Base-by-base conservation (phyloP, 2,888 invertebrate genomes). In the Alcis repandata region DNA sequence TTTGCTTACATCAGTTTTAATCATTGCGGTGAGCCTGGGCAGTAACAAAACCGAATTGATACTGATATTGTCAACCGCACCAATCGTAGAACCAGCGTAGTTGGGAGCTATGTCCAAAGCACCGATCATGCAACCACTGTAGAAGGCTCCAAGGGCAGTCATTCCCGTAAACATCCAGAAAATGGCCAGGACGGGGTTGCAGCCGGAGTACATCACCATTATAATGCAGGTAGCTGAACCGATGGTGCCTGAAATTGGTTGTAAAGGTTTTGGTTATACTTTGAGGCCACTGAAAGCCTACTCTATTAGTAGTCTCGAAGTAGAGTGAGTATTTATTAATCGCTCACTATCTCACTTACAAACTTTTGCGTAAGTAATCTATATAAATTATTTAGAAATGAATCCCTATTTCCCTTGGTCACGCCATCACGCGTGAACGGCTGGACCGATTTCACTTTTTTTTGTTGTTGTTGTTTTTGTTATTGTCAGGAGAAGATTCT, bases 61-160 rank as follows among this genome's bases (percentile, higher is more conserved):
- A 6, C 53, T 58, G 13, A 70, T 41, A 46, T 63, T 70, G 32
- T 67, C 64, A 2, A 63, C 49, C 0, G 65, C 32, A 0, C 93
- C 94, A 89, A 94, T 94, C 17, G 92, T 74, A 1, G 91, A 89
- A 6, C 94, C 94, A 0, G 94, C 91, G 74, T 87, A 94, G 73
- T 94, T 94, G 1, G 93, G 91, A 27, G 92, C 87, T 27, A 94
- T 77, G 75, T 94, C 94, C 41, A 94, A 77, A 1, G 91, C 88
- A 72, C 94, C 94, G 8, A 94, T 92, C 75, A 94, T 91, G 84
- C 94, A 87, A 20, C 93, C 93, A 59, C 94, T 92, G 78, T 95
- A 95, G 74, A 93, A 95, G 17, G 94, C 90, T 1, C 95, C 95
- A 92, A 94, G 94, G 32, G 93, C 86, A 36, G 89, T 89, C 91